Evolutionary conservation across 2,113 vertebrate genomes (phyloP).

Genomic region (Etheostoma cragini): DNA sequence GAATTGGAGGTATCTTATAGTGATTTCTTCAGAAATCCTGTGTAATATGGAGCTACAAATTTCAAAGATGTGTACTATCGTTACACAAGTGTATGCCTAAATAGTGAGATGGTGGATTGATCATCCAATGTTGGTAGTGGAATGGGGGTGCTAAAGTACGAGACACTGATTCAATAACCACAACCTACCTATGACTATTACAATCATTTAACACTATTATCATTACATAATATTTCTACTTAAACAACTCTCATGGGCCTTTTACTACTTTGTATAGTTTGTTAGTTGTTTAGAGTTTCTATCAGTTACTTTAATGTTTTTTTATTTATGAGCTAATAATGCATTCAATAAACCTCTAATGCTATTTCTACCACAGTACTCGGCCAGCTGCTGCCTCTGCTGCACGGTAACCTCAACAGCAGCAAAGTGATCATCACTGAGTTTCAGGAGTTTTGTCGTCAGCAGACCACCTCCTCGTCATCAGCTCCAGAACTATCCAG

Average conservation of each 20-base stretch:
- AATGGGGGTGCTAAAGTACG: not conserved
- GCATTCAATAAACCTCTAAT: not conserved
- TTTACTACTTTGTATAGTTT: not conserved
- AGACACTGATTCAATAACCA: not conserved
- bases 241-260: too few species aligned
- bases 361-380: conserved; percentile 56
- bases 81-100: not conserved
- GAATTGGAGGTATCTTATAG: not conserved
- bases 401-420: conserved; percentile 94
- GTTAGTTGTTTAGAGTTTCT: not conserved
- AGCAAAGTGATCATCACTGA: conserved; percentile 94
- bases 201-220: not conserved
- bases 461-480: conserved; percentile 43
- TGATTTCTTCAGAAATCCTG: not conserved
- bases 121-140: not conserved
- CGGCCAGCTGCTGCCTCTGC: conserved; percentile 88
- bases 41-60: not conserved
- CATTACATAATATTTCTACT: not conserved
- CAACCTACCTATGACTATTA: not conserved
- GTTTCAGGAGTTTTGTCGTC: conserved; percentile 93
- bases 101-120: not conserved
- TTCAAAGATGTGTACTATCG: too few species aligned
- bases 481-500: conserved; percentile 61
- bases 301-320: not conserved
- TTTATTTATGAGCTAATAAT: not conserved